Evolutionary conservation across 1,140 invertebrate genomes (phyloP).

Genomic region (Atta colombica): DNA sequence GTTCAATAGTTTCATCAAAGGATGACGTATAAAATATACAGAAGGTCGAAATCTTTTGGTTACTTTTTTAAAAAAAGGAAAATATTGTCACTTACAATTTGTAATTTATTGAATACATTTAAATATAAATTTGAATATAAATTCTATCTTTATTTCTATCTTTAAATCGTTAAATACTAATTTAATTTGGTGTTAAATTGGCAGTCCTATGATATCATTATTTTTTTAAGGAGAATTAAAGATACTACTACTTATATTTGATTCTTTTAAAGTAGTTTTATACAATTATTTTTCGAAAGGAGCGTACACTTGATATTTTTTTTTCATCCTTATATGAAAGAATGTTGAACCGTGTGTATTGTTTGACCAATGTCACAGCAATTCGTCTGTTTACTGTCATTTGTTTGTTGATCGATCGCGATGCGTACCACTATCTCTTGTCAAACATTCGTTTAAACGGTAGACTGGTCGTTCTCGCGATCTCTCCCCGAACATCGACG

Average conservation of each 20-base stretch:
- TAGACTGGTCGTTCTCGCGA: conserved; percentile 22
- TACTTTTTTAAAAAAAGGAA: background rate
- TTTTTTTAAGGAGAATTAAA: no score
- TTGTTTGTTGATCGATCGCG: conserved; percentile 61
- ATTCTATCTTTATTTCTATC: no score
- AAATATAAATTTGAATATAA: no score
- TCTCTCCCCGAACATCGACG: conserved; percentile 47
- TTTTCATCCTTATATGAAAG: background rate
- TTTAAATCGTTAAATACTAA: no score
- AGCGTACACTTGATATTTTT: no score
- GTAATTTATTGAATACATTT: background rate
- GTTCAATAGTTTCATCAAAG: background rate
- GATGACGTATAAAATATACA: background rate
- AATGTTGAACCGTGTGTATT: conserved; percentile 25
- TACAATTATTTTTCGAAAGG: no score
- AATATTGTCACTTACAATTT: background rate
- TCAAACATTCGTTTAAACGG: conserved; percentile 58
- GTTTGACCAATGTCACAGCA: conserved; percentile 56
- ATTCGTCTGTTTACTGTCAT: conserved; percentile 58
- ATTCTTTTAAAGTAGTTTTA: no score
- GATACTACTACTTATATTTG: no score
- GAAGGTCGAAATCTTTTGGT: background rate
- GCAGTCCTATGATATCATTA: no score
- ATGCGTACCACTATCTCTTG: conserved; percentile 17
- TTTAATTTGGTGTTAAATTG: no score